Percentiles rank a stretch among this genome's conserved stretches.
Evolutionary conservation across 2,113 vertebrate species (phyloP).

Genomic region (Setophaga kirtlandii): DNA sequence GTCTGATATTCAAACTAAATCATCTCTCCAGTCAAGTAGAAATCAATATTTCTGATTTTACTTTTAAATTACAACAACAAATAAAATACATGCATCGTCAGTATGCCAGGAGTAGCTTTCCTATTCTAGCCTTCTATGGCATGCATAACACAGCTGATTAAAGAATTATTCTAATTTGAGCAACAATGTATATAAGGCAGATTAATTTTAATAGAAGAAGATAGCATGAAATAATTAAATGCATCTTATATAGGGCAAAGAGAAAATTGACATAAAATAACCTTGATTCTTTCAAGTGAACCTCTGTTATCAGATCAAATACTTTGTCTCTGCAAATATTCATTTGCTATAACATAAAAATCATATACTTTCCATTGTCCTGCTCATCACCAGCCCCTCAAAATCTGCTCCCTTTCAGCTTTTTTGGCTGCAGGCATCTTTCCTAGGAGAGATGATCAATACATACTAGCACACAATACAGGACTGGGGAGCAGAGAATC

Average conservation of each 20-base stretch:
- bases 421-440: background rate
- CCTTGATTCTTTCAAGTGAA: constrained; percentile 70
- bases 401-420: background rate
- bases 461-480: background rate
- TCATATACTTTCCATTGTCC: background rate
- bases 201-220: constrained; percentile 78
- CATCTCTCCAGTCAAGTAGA: constrained; percentile 91
- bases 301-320: constrained; percentile 74
- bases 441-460: background rate
- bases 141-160: constrained; percentile 82
- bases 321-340: constrained; percentile 11
- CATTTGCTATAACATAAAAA: background rate
- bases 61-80: constrained; percentile 93
- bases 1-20: constrained; percentile 91
- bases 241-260: constrained; percentile 75
- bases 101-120: constrained; percentile 75
- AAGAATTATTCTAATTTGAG: constrained; percentile 84
- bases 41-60: constrained; percentile 91
- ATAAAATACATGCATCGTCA: constrained; percentile 76
- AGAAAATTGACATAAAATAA: constrained; percentile 79
- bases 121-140: constrained; percentile 73
- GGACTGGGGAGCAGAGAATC: background rate
- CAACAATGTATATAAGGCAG: constrained; percentile 76
- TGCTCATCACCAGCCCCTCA: background rate
- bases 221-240: constrained; percentile 81